These are phyloP conservation scores for Amblyjoppa proteus DNA, from an alignment of 2,888 invertebrate genomes.

Conservation along the genomic window DNA sequence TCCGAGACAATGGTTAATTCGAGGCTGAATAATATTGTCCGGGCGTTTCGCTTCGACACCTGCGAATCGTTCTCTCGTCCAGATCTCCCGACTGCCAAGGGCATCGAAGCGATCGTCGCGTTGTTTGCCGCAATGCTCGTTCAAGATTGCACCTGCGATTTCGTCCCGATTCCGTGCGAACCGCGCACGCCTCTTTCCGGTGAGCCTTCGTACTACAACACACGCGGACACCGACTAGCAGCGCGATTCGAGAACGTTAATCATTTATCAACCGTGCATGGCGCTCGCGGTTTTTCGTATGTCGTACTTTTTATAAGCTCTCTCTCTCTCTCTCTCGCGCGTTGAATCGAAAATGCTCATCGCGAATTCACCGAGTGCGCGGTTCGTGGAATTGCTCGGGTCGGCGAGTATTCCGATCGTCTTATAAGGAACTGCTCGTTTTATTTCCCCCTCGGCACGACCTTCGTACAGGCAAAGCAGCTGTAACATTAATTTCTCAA, in stretches of 20 bases:
- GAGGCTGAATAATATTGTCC: constrained; percentile 35
- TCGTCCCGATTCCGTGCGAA: constrained; percentile 55
- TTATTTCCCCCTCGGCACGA: neutral
- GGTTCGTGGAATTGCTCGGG: neutral
- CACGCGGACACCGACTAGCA: constrained; percentile 28
- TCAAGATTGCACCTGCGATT: constrained; percentile 69
- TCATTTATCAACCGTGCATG: constrained; percentile 44
- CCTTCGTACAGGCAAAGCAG: constrained; percentile 10
- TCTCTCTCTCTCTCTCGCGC: constrained; percentile 12
- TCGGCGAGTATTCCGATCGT: neutral
- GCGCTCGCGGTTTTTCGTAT: constrained; percentile 16
- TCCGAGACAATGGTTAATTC: constrained; percentile 19
- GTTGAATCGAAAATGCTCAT: neutral
- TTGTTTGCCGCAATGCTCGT: constrained; percentile 52
- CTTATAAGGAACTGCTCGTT: constrained; percentile 5
- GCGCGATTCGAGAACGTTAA: constrained; percentile 42
- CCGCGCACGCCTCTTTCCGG: constrained; percentile 47
- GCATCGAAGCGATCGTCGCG: constrained; percentile 57
- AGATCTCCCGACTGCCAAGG: constrained; percentile 66
- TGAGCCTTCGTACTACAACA: constrained; percentile 28
- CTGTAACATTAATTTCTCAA: neutral
- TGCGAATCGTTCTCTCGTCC: constrained; percentile 64
- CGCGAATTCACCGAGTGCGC: neutral
- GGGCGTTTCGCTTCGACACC: constrained; percentile 57
- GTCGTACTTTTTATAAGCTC: constrained; percentile 1